Conservation (phyloP, 1,140 invertebrate species). For the Riptortus pedestris region DNA sequence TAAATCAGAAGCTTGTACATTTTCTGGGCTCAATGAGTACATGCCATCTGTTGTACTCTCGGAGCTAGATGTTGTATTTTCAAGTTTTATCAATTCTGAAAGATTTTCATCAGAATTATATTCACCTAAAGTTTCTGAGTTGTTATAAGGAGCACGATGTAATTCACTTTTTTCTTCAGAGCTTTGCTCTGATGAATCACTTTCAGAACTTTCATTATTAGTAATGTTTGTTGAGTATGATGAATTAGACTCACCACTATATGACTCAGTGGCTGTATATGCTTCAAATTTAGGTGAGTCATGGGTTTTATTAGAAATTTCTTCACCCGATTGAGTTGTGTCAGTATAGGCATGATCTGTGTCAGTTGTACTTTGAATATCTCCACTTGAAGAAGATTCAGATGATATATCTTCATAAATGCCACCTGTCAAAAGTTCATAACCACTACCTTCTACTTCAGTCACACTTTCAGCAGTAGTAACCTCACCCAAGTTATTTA, state of each 20-base stretch:
- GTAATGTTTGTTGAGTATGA: not conserved
- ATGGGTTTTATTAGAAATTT: not conserved
- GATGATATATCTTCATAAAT: slow-evolving; percentile 1
- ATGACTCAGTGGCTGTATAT: not conserved
- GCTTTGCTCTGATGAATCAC: not conserved
- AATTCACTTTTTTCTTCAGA: not conserved
- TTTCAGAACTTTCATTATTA: not conserved
- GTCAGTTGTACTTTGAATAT: too few relatives aligned
- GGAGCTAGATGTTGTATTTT: not conserved
- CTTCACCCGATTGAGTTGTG: too few relatives aligned
- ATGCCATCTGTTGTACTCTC: not conserved
- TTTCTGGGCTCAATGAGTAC: not conserved
- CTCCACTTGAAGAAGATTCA: too few relatives aligned
- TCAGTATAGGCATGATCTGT: too few relatives aligned
- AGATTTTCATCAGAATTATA: not conserved
- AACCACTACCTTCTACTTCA: slow-evolving; percentile 19
- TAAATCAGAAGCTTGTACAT: not conserved
- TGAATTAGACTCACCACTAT: not conserved
- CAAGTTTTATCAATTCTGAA: not conserved
- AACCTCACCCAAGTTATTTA: not conserved
- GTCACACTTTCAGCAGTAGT: not conserved
- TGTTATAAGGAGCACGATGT: not conserved
- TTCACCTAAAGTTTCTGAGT: not conserved
- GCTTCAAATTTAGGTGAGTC: not conserved
- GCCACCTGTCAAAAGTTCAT: slow-evolving; percentile 15